Conservation (phyloP, 2,113 vertebrate species). For the Stomatorhinus ivindoensis region DNA sequence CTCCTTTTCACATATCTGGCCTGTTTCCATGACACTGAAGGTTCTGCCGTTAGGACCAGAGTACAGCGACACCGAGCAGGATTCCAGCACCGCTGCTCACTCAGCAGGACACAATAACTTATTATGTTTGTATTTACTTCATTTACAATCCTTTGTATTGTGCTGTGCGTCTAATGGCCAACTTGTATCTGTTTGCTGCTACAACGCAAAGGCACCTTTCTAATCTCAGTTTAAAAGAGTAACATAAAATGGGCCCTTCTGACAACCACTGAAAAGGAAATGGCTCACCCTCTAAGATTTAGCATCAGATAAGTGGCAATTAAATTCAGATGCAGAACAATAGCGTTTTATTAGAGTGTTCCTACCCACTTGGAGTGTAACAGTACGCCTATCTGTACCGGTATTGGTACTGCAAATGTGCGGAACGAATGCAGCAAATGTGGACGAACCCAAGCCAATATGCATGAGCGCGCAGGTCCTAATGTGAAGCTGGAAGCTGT, state of each 20-base stretch:
- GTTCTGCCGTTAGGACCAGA: not conserved
- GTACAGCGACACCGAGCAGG: not conserved
- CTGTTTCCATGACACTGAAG: not conserved
- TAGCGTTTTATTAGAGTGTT: not conserved
- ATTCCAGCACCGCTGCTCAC: not conserved
- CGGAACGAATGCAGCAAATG: too few species aligned
- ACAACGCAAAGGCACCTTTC: not conserved
- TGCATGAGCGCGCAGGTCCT: too few species aligned
- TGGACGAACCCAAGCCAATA: too few species aligned
- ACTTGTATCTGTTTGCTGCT: not conserved
- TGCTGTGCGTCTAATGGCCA: not conserved
- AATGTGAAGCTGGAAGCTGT: too few species aligned
- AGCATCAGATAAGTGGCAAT: not conserved
- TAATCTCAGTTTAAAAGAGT: not conserved
- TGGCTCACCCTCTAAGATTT: not conserved
- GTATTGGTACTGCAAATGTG: too few species aligned
- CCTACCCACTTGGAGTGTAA: not conserved
- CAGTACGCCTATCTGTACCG: too few species aligned
- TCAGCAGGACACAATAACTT: not conserved
- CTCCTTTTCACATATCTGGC: not conserved
- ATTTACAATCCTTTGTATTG: not conserved
- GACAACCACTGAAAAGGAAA: not conserved
- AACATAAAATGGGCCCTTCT: not conserved
- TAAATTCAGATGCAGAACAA: not conserved
- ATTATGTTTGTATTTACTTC: not conserved